A percentile compares a stretch with the other conserved stretches of the same genome.
phyloP scores from a whole-genome alignment of 2,888 invertebrate species.

The Thymelicus acteon region DNA sequence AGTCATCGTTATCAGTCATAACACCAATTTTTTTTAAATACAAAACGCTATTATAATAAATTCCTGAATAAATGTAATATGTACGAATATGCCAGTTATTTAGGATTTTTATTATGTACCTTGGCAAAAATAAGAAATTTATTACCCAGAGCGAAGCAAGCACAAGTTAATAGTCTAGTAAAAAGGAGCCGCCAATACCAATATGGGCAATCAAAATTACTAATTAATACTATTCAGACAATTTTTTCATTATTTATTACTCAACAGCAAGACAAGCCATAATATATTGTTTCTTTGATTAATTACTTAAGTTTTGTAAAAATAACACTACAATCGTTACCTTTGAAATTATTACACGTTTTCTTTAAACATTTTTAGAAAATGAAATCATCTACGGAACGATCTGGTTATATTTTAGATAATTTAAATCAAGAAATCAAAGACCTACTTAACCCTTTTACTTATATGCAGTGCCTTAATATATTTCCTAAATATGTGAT shows the following conservation, averaged over 20 bases:
- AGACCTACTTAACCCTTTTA: background rate
- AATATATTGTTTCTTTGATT: background rate
- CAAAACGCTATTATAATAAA: too few relatives aligned
- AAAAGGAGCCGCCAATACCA: background rate
- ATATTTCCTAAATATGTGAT: background rate
- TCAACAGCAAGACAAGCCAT: too few relatives aligned
- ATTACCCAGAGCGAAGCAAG: too few relatives aligned
- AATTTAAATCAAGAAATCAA: background rate
- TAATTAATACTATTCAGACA: background rate
- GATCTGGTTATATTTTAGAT: background rate
- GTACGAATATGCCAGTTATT: too few relatives aligned
- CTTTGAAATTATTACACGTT: background rate
- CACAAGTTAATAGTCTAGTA: too few relatives aligned
- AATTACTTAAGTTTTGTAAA: background rate
- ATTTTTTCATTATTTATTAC: too few relatives aligned
- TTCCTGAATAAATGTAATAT: too few relatives aligned
- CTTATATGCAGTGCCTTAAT: background rate
- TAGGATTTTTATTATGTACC: too few relatives aligned
- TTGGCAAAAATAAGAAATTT: too few relatives aligned
- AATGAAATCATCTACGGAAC: background rate
- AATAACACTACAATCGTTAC: background rate
- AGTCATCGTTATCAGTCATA: too few relatives aligned
- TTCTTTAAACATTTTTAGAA: too few relatives aligned
- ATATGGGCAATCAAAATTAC: background rate
- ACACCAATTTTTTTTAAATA: too few relatives aligned